Base-by-base conservation (phyloP, 1,140 invertebrate genomes). In the Brevipalpus yothersi region DNA sequence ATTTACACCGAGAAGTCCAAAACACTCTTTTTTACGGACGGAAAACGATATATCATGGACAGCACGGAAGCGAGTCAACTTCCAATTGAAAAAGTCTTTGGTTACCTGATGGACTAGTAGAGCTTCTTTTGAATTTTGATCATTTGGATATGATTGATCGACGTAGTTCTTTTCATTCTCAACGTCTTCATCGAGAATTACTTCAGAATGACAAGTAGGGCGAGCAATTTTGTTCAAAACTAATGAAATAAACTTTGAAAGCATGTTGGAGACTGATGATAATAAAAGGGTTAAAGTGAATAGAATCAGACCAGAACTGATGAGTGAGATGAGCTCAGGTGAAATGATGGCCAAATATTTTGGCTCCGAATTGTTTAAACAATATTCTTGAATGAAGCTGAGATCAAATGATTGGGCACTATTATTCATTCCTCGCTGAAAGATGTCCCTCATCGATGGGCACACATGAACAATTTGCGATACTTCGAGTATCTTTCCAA, bases 1-100 rank as follows among this genome's bases (percentile, higher is more conserved):
- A 61, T 72, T 72, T 2, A 70, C 66, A 45, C 73, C 75, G 7
- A 76, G 65, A 17, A 76, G 62, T 21, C 75, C 75, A 67, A 76
- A 76, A 64, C 73, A 75, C 63, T 76, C 74, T 23, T 70, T 69
- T 40, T 70, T 62, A 19, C 69, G 63, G 59, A 67, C 63, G 11
- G 64, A 64, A 60, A 65, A 67, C 13, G 61, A 59, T 7, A 67
- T 56, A 19, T 58, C n/a, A 61, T 67, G 56, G 21, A 67, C 65
- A 31, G 65, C 66, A 41, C 49, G 56, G 40, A 66, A 66, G 4
- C 49, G 45, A n/a, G 58, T 47, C n/a, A n/a, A n/a, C n/a, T n/a
- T n/a, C n/a, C n/a, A n/a, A n/a, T n/a, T n/a, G n/a, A n/a, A n/a
- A 61, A 60, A 49, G 15, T 49, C 47, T 61, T 67, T 67, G 9